Percentiles rank a stretch among this genome's conserved stretches.
phyloP scores from a whole-genome alignment of 2,888 invertebrate genomes.

The Ochropleura plecta region DNA sequence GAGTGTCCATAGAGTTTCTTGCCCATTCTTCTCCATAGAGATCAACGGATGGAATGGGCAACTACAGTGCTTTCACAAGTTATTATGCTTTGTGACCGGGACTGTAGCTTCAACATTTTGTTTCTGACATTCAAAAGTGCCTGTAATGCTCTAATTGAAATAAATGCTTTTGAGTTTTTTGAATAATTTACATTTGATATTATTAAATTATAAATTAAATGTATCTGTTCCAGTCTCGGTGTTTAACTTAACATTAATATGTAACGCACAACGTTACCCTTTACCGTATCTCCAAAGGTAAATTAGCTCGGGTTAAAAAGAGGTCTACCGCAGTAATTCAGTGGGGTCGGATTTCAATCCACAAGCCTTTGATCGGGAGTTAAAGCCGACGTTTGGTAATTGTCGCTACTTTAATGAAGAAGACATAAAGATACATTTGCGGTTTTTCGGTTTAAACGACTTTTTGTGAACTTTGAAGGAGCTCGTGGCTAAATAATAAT shows the following conservation, averaged over 20 bases:
- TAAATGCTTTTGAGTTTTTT: no score
- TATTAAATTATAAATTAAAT: background rate
- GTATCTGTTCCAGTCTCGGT: constrained; percentile 5
- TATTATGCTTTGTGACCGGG: no score
- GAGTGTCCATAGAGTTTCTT: no score
- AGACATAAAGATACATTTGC: constrained; percentile 29
- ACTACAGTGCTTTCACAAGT: no score
- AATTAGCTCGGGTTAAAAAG: constrained; percentile 58
- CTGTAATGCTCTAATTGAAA: no score
- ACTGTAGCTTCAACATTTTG: no score
- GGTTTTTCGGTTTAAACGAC: background rate
- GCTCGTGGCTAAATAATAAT: no score
- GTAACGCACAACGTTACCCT: constrained; percentile 28
- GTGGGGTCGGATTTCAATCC: constrained; percentile 56
- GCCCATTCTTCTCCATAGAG: no score
- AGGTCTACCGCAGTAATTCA: constrained; percentile 57
- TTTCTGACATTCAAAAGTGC: no score
- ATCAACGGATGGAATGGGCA: no score
- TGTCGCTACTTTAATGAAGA: constrained; percentile 41
- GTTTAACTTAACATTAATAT: constrained; percentile 43
- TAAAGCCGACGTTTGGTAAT: constrained; percentile 47
- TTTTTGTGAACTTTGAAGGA: background rate
- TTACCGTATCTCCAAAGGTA: constrained; percentile 44
- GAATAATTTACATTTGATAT: background rate
- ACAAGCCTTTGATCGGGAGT: constrained; percentile 54